A percentile compares a stretch with the other conserved stretches of the same genome.
Evolutionary conservation across 1,140 invertebrate species (phyloP).

Genomic region (Polyergus mexicanus): DNA sequence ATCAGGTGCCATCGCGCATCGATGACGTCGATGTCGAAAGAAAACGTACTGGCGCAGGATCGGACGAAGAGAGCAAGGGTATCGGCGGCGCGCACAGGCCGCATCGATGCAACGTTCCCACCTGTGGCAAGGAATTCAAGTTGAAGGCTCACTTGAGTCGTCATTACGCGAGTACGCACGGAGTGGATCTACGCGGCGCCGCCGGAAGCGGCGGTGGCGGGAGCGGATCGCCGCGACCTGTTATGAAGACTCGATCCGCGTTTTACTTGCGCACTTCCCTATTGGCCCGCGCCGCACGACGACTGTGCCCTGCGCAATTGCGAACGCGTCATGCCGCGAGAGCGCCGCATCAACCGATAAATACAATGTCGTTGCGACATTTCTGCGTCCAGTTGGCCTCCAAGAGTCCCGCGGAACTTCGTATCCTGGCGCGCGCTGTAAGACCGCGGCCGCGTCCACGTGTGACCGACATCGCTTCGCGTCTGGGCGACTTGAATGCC

Average conservation of each 20-base stretch:
- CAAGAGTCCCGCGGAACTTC: constrained; percentile 92
- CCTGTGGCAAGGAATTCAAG: constrained; percentile 98
- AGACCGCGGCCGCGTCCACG: constrained; percentile 92
- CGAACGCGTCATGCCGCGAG: constrained; percentile 94
- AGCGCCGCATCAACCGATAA: constrained; percentile 92
- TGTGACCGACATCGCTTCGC: constrained; percentile 92
- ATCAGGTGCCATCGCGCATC: constrained; percentile 87
- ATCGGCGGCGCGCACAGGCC: constrained; percentile 90
- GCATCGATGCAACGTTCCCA: constrained; percentile 95
- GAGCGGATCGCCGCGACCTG: constrained; percentile 93
- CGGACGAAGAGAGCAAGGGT: constrained; percentile 86
- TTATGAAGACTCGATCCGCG: constrained; percentile 98
- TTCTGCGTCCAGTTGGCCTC: constrained; percentile 92
- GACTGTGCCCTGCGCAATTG: constrained; percentile 94
- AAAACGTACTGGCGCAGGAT: constrained; percentile 82
- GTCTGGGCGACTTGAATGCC: constrained; percentile 88
- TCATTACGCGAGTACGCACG: constrained; percentile 97
- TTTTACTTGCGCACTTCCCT: constrained; percentile 97
- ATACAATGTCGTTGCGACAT: constrained; percentile 86
- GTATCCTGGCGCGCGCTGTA: constrained; percentile 91
- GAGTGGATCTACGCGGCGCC: constrained; percentile 88
- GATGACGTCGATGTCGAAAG: constrained; percentile 87
- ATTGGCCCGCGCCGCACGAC: constrained; percentile 94
- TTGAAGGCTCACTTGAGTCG: constrained; percentile 96
- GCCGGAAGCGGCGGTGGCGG: constrained; percentile 77